Evolutionary conservation across 1,140 invertebrate genomes (phyloP).

Genomic region (Pissodes strobi): DNA sequence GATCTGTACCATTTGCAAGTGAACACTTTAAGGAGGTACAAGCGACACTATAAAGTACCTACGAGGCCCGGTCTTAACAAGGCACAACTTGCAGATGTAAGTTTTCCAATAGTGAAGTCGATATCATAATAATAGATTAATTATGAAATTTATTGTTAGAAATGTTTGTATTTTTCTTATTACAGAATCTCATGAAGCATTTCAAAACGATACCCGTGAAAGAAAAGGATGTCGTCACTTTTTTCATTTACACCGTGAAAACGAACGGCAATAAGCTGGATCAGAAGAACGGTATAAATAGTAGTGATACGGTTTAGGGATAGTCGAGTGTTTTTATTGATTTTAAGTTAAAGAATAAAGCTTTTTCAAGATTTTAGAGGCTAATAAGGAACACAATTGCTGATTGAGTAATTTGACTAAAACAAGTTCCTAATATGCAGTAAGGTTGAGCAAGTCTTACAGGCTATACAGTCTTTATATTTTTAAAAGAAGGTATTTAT

Average conservation of each 20-base stretch:
- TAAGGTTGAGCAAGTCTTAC: too few species aligned
- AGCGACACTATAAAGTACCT: conserved; percentile 89
- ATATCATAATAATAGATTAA: too few species aligned
- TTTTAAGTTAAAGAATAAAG: conserved; percentile 13
- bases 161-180: conserved; percentile 51
- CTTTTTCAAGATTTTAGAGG: too few species aligned
- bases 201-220: conserved; percentile 92
- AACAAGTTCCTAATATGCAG: too few species aligned
- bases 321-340: background rate
- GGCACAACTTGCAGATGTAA: conserved; percentile 93
- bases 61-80: conserved; percentile 91
- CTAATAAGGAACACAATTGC: too few species aligned
- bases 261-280: conserved; percentile 91
- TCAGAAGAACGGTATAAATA: conserved; percentile 79
- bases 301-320: conserved; percentile 62
- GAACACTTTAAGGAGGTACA: conserved; percentile 90
- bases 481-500: too few species aligned
- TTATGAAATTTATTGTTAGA: too few species aligned
- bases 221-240: conserved; percentile 94
- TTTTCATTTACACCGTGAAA: conserved; percentile 96
- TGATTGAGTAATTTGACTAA: too few species aligned
- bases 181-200: conserved; percentile 89
- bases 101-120: too few species aligned
- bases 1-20: conserved; percentile 92
- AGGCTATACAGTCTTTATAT: too few species aligned